These are phyloP conservation scores for Heterotilapia buettikoferi DNA, from an alignment of 2,113 vertebrate species.

Conservation along the genomic window DNA sequence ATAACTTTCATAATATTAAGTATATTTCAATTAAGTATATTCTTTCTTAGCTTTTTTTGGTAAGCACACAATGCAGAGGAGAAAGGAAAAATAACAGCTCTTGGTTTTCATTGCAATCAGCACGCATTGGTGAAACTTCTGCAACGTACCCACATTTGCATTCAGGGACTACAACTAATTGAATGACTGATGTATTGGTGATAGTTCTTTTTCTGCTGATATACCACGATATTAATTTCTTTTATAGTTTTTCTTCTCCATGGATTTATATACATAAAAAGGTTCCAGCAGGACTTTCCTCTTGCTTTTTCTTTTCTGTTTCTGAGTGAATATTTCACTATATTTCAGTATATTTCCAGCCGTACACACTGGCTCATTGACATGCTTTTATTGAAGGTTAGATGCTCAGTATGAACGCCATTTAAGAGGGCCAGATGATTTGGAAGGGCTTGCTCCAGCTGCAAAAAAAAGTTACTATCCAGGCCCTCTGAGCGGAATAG, in stretches of 20 bases:
- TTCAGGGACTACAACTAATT: background rate
- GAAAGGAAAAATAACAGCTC: background rate
- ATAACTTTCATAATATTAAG: background rate
- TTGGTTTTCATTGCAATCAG: background rate
- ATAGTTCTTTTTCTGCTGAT: background rate
- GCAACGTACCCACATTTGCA: background rate
- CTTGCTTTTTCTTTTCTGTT: background rate
- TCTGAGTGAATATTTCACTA: background rate
- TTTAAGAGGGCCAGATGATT: background rate
- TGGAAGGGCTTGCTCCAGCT: background rate
- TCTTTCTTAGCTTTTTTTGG: background rate
- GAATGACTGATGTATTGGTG: background rate
- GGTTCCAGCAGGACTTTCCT: background rate
- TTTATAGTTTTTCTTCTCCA: background rate
- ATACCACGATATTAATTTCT: background rate
- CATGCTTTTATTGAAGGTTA: background rate
- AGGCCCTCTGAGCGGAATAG: background rate
- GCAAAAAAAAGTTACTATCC: background rate
- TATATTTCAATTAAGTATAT: background rate
- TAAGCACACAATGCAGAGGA: background rate
- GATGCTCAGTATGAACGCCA: background rate
- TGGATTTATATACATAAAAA: background rate
- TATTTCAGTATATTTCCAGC: background rate
- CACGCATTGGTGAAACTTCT: background rate
- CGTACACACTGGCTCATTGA: background rate